phyloP scores from a whole-genome alignment of 2,797 vertebrate genomes.

The Takifugu ocellatus region DNA sequence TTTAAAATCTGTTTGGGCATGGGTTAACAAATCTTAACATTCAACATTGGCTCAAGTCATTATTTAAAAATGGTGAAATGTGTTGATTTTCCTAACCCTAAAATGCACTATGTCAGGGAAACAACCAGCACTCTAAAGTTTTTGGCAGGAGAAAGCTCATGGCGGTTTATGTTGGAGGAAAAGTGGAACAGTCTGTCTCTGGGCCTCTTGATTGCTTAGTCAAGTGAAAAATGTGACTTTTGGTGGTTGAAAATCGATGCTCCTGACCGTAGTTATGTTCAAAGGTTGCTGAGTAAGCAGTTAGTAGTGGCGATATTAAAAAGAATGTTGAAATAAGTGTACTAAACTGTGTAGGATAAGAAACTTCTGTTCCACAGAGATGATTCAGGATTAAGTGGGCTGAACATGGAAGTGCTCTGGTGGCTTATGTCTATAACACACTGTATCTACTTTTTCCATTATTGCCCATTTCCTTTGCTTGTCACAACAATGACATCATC shows the following conservation, averaged over 20 bases:
- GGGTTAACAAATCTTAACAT: no score
- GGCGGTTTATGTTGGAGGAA: slow-evolving; percentile 39
- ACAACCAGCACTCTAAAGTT: slow-evolving; percentile 3
- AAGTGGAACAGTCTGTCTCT: slow-evolving; percentile 20
- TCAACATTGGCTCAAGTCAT: no score
- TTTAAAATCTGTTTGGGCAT: no score
- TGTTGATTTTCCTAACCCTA: no score
- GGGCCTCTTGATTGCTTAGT: slow-evolving; percentile 12
- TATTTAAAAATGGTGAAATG: no score
- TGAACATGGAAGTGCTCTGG: slow-evolving; percentile 11
- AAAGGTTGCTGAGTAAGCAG: slow-evolving; percentile 30
- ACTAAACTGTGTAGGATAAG: neutral
- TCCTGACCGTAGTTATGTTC: slow-evolving; percentile 14
- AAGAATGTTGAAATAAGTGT: slow-evolving; percentile 12
- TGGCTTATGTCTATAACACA: slow-evolving; percentile 12
- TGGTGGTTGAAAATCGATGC: slow-evolving; percentile 34
- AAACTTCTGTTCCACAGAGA: slow-evolving; percentile 5
- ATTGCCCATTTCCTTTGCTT: neutral
- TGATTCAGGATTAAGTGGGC: slow-evolving; percentile 6
- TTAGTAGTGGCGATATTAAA: slow-evolving; percentile 2
- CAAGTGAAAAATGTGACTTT: slow-evolving; percentile 6
- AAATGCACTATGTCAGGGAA: no score
- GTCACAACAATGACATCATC: slow-evolving; percentile 14
- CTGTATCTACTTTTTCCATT: slow-evolving; percentile 14
- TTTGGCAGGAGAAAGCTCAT: slow-evolving; percentile 19